A percentile compares a stretch with the other conserved stretches of the same genome.
These are phyloP conservation scores for Emydura subglobosa DNA, from an alignment of 2,113 vertebrate genomes.

Conservation along the genomic window DNA sequence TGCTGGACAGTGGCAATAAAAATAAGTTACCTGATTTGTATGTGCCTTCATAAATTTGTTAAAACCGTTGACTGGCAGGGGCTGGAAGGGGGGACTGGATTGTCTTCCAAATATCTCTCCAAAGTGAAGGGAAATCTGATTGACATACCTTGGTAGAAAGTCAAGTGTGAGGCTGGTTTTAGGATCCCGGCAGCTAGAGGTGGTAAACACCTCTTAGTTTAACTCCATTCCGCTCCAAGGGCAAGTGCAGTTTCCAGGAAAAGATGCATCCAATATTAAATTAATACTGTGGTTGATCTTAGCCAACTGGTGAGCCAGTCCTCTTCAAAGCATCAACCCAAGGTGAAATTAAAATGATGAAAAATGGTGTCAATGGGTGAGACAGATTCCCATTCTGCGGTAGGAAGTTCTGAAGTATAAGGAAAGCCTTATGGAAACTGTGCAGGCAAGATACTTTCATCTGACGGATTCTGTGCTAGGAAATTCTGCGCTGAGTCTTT, in stretches of 20 bases:
- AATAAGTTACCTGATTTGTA: not conserved
- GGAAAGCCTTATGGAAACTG: not conserved
- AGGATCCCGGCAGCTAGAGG: not conserved
- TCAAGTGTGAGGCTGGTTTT: not conserved
- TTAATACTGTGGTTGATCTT: not conserved
- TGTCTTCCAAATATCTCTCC: too few relatives aligned
- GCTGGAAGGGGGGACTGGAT: not conserved
- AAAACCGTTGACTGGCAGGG: fast-evolving
- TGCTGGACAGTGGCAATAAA: not conserved
- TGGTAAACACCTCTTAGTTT: not conserved
- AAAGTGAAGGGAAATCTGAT: not conserved
- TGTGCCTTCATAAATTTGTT: fast-evolving
- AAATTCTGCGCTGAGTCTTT: fast-evolving
- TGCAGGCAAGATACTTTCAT: not conserved
- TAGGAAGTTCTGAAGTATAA: not conserved
- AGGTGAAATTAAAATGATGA: not conserved
- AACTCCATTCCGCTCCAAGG: not conserved
- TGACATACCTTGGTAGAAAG: not conserved
- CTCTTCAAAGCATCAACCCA: not conserved
- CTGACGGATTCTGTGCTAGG: not conserved
- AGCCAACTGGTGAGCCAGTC: not conserved
- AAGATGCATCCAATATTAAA: too few relatives aligned
- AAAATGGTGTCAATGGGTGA: not conserved
- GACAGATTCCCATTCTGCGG: not conserved
- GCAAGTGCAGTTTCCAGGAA: too few relatives aligned